These are phyloP conservation scores for Spizaetus ornatus DNA, from an alignment of 2,113 vertebrate genomes.

Conservation along the genomic window DNA sequence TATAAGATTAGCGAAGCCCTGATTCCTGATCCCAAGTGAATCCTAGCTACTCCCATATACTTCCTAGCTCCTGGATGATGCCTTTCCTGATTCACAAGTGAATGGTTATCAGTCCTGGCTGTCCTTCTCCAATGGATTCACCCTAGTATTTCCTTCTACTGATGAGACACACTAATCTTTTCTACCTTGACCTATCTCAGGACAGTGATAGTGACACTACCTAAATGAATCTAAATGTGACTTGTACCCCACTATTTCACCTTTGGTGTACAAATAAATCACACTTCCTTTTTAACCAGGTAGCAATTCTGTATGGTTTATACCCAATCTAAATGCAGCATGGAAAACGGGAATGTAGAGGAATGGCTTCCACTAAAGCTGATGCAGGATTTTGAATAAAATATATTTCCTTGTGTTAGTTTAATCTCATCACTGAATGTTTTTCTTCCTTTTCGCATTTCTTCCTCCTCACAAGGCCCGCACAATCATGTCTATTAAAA, in stretches of 20 bases:
- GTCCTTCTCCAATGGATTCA: background rate
- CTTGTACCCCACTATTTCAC: background rate
- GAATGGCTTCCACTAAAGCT: background rate
- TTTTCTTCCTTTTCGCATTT: background rate
- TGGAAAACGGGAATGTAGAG: background rate
- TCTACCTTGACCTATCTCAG: background rate
- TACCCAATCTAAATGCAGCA: background rate
- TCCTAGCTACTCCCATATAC: background rate
- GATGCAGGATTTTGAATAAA: background rate
- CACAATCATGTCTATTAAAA: background rate
- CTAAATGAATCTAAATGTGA: background rate
- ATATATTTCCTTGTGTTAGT: background rate
- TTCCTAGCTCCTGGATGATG: background rate
- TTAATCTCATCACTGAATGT: background rate
- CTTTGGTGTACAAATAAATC: background rate
- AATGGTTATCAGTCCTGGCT: background rate
- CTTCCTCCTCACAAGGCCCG: background rate
- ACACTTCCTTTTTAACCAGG: background rate
- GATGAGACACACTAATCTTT: background rate
- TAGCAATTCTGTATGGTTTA: background rate
- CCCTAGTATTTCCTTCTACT: background rate
- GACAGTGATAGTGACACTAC: background rate
- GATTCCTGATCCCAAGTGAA: background rate
- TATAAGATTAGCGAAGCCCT: background rate
- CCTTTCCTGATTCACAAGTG: background rate